Percentiles rank a stretch among this genome's conserved stretches.
phyloP scores from a whole-genome alignment of 2,888 invertebrate species.

The Mechanitis messenoides region DNA sequence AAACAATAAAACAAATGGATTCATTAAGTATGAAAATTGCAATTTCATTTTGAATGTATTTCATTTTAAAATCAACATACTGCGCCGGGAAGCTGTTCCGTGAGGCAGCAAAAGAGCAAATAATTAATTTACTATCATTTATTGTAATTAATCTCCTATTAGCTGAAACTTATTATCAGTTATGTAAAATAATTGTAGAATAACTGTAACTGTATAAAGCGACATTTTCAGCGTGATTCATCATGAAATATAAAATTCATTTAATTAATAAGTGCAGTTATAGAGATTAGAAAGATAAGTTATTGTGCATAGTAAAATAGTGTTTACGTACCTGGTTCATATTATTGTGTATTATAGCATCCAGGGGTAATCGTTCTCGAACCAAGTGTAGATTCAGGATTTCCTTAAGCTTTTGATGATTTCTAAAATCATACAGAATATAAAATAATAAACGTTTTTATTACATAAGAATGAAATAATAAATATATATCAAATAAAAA shows the following conservation, averaged over 20 bases:
- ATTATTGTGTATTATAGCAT: conserved; percentile 84
- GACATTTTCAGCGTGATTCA: neutral
- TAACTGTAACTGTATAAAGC: neutral
- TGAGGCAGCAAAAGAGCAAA: conserved; percentile 25
- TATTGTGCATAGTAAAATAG: neutral
- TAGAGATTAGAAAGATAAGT: neutral
- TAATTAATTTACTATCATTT: conserved; percentile 9
- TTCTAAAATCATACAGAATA: conserved; percentile 49
- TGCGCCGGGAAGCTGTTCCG: conserved; percentile 29
- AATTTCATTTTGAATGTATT: conserved; percentile 14
- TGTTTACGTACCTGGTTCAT: conserved; percentile 78
- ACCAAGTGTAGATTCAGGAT: conserved; percentile 90
- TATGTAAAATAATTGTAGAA: neutral
- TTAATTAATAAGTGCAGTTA: neutral
- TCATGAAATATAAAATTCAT: neutral
- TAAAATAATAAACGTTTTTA: neutral
- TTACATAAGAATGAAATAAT: no score
- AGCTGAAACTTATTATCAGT: conserved; percentile 2
- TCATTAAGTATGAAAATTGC: conserved; percentile 17
- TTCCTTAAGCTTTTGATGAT: conserved; percentile 83
- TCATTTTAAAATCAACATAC: conserved; percentile 24
- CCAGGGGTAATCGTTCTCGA: conserved; percentile 83
- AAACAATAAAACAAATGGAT: conserved; percentile 11
- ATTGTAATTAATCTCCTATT: neutral
- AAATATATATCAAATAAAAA: no score